Evolutionary conservation across 2,888 invertebrate genomes (phyloP), one percentile per base, ranked within the genome.

Genomic region (Clitarchus hookeri): DNA sequence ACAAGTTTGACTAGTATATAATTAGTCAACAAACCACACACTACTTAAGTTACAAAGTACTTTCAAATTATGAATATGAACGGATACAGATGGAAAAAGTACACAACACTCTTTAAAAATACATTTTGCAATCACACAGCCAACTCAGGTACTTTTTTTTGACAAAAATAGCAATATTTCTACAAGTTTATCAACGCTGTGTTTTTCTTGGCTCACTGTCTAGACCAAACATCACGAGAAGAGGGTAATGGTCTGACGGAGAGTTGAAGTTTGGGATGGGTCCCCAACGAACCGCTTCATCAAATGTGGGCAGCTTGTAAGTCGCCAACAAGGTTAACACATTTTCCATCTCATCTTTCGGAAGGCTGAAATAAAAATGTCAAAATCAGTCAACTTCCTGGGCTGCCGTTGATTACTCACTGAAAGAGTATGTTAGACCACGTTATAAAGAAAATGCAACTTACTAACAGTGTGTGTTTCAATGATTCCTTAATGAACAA

Each of bases 211-310:
- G 13, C 25, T 44, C 48, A 26, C 48, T 84, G 26, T 44, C 27
- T 11, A 96, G 91, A 88, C 94, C 93, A 91, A 97, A 97, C 87
- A 93, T 92, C 0, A 96, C 96, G 0, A 95, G 94, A n/a, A 97
- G 91, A 26, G 95, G 94, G n/a, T 97, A 93, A 91, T 98, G 98
- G 91, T 98, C 98, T 0, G 97, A 98, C 0, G 96, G 96, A 85
- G 94, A 93, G 2, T 91, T 91, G 82, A 92, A 91, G 91, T 97
- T 98, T 27, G 98, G 98, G 89, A 98, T 94, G 13, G 90, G 90
- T 1, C 92, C 95, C 48, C 94, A 90, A 23, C 88, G 89, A 88
- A 89, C 90, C 87, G 96, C 95, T 88, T 97, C 93, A 0, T 90
- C 88, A 0, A 92, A 91, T 0, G 94, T 94, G 6, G 97, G 96